phyloP scores from a whole-genome alignment of 2,113 vertebrate species.

The Aviceda subcristata region DNA sequence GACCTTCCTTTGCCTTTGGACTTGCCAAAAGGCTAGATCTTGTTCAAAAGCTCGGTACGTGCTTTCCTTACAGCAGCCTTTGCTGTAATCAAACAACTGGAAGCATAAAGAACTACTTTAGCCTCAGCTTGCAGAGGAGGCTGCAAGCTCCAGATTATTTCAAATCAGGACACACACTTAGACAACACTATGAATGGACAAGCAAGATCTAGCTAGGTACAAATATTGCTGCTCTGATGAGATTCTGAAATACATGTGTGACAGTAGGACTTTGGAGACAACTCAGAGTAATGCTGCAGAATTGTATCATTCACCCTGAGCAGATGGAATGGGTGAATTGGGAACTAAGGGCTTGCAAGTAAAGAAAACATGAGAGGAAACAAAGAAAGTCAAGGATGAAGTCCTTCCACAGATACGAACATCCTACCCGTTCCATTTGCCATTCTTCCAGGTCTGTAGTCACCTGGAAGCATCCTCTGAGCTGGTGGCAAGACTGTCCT shows the following conservation, averaged over 20 bases:
- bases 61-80: neutral
- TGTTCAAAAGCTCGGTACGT: neutral
- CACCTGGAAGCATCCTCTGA: constrained; percentile 14
- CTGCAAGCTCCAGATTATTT: neutral
- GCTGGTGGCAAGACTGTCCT: constrained; percentile 36
- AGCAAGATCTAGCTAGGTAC: neutral
- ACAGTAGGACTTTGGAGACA: neutral
- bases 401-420: neutral
- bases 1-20: neutral
- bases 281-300: neutral
- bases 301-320: neutral
- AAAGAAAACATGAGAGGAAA: neutral
- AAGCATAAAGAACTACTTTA: neutral
- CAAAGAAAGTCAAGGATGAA: neutral
- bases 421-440: constrained; percentile 48
- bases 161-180: neutral
- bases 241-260: neutral
- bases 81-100: neutral
- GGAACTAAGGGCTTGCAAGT: neutral
- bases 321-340: neutral
- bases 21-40: neutral
- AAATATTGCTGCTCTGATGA: neutral
- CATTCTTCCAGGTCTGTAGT: neutral
- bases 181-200: neutral
- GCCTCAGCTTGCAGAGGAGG: neutral